Evolutionary conservation across 1,140 invertebrate genomes (phyloP), one percentile per base, ranked within the genome.

Genomic region (Dendrolimus punctatus): DNA sequence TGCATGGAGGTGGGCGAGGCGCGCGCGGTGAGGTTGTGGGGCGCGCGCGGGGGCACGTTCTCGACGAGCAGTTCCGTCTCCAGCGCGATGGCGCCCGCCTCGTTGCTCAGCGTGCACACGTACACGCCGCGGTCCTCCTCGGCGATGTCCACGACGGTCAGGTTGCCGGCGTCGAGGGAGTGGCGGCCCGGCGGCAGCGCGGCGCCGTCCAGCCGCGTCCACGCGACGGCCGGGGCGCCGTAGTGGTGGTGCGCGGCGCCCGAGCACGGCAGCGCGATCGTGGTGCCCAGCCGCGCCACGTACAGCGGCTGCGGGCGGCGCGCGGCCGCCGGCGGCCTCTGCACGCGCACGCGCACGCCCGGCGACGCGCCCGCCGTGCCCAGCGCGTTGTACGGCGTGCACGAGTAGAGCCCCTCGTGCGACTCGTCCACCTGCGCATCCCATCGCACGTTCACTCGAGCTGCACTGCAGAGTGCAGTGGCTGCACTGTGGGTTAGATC

Each of bases 81-180:
- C 1, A 93, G 91, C 3, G 94, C 92, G 39, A 98, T 92, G 6
- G 94, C 95, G n/a, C 95, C 95, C 6, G 97, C 95, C 73, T 97
- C 95, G 85, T 98, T 99, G 58, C 91, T 94, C 2, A 95, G 94
- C 40, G 95, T 92, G 82, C 97, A 99, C 77, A 97, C 94, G 85
- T 98, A 98, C 55, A 93, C 86, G 5, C 97, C 97, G 69, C 96
- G 92, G 87, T 99, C 97, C 55, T 92, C 91, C 82, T 97, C 95
- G 55, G 92, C 89, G 23, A 98, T 90, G 55, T 92, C 90, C 54
- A 90, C 90, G 46, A 99, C 94, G 23, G 95, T 97, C 57, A 99
- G 87, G 88, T 98, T 98, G 47, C 96, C 96, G 48, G 92, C 93
- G 53, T 90, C 90, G 39, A 95, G 81, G 39, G 89, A 86, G 51